Evolutionary conservation across 2,888 invertebrate genomes (phyloP), one percentile per base, ranked within the genome.

Genomic region (Lampropteryx suffumata): DNA sequence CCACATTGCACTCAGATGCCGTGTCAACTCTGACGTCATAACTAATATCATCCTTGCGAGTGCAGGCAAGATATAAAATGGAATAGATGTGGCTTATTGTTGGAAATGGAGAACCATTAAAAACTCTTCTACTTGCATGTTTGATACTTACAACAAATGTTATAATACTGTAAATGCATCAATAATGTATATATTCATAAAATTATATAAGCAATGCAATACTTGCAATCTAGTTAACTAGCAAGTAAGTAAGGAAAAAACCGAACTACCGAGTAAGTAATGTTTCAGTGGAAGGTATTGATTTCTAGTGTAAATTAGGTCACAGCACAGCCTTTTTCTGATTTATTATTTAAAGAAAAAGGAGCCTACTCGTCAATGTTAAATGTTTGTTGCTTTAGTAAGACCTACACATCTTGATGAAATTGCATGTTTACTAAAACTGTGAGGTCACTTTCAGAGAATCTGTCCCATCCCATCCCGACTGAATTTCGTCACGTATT

Each of bases 301-400:
- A 68, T 69, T 67, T 57, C 50, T 58, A 58, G 58, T 64, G 58
- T 61, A 57, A 67, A 64, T 60, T 63, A 64, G 65, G 67, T 70
- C 70, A 67, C 64, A 64, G 61, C 65, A 67, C 63, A 62, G 62
- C 59, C 59, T 65, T 64, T 61, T 67, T 59, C 58, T 47, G 59
- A 65, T 71, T 64, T 65, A 72, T 69, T 66, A 71, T 72, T 71
- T 61, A 72, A 58, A 57, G 49, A 52, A 61, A 59, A 61, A 59
- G 62, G 59, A 62, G 44, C 61, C 56, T 45, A 37, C 50, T 49
- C 48, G 50, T 57, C 53, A 40, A 50, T 48, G 54, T 52, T 37
- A 58, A 56, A 58, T 58, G 56, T 61, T 52, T 55, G 50, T 52
- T 56, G 55, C 52, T 54, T 47, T 29, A 44, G 30, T 11, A 43